Base-by-base conservation (phyloP, 2,797 vertebrate genomes). In the Gobio occitaniae region DNA sequence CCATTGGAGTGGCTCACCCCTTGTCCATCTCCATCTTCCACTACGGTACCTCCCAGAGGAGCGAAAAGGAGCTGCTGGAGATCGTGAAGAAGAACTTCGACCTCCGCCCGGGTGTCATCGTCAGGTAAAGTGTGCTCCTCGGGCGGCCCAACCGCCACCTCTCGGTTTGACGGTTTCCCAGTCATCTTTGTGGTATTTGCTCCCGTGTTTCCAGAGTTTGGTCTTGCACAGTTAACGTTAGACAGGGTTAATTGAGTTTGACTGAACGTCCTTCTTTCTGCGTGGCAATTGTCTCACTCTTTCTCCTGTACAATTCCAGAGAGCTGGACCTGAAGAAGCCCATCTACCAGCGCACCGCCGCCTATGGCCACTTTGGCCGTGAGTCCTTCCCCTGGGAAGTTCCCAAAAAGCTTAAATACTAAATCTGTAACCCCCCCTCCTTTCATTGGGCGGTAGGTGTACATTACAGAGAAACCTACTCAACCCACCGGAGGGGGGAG, bases 301-400 rank as follows among this genome's bases (percentile, higher is more conserved):
- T 71, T 92, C 93, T 94, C 87, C 91, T 96, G 92, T 95, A 89
- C 82, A 76, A 82, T 95, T 95, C 91, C 94, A 99, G 97, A 95
- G 98, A 98, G 88, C 96, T 99, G 91, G 96, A 98, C 93, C 95
- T 99, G 95, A 99, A 97, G 97, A 97, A 96, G 91, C 96, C 97
- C 89, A 96, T 98, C 93, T 99, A 98, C 95, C 97, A 99, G 95
- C 91, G 93, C 93, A 99, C 98, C 12, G 97, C 97, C 82, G 95
- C 95, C 88, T 99, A 99, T 84, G 97, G 98, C 89, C 98, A 99
- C 95, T 98, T 99, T 90, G 97, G 98, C 91, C 97, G 97, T 36
- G 96, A 97, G 59, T 90, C 93, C 92, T 99, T 99, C 92, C 91
- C 97, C 21, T 99, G 98, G 98, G 97, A 99, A 95, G 94, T 97